A percentile compares a stretch with the other conserved stretches of the same genome.
Evolutionary conservation across 2,797 vertebrate species (phyloP).

Genomic region (Oryzias sinensis): DNA sequence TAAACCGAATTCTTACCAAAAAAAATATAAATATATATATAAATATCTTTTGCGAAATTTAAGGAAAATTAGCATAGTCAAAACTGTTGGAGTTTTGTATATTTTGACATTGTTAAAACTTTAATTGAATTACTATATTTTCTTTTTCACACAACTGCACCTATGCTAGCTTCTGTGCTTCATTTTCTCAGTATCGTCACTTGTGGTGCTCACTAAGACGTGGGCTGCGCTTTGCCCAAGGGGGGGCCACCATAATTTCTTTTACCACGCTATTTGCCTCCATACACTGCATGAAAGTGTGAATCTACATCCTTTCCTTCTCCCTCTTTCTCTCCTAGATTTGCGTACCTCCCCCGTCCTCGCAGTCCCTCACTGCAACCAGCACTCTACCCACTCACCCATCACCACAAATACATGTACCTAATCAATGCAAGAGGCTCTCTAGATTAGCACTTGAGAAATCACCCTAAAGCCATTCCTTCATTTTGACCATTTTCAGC

Average conservation of each 20-base stretch:
- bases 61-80: too few relatives aligned
- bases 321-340: conserved; percentile 39
- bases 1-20: not conserved
- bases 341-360: conserved; percentile 28
- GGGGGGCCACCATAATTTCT: conserved; percentile 73
- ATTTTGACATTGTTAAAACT: too few relatives aligned
- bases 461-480: conserved; percentile 75
- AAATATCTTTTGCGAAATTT: too few relatives aligned
- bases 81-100: too few relatives aligned
- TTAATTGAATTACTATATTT: not conserved
- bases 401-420: conserved; percentile 10
- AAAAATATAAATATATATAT: not conserved
- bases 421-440: conserved; percentile 74
- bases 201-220: conserved; percentile 60
- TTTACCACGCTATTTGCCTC: conserved; percentile 67
- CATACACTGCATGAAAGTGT: conserved; percentile 60
- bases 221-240: conserved; percentile 62
- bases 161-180: conserved; percentile 36
- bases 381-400: conserved; percentile 33
- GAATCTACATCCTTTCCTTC: conserved; percentile 40
- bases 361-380: conserved; percentile 29
- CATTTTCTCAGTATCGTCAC: conserved; percentile 58
- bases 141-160: not conserved
- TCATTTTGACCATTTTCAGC: conserved; percentile 80
- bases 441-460: conserved; percentile 75